These are phyloP conservation scores for Unio pictorum DNA, from an alignment of 2,888 invertebrate genomes.

Conservation along the genomic window DNA sequence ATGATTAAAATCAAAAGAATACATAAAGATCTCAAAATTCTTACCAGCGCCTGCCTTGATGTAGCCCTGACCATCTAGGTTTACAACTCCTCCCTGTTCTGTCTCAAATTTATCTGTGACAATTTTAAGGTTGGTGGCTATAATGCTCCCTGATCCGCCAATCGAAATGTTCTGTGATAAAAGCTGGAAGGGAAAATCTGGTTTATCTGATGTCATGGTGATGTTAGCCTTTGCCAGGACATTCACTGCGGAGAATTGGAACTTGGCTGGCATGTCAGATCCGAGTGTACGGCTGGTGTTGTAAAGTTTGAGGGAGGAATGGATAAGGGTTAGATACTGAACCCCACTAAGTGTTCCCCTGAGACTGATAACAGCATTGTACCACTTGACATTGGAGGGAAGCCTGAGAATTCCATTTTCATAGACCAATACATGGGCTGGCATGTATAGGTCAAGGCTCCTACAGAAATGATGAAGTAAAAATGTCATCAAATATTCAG, in stretches of 20 bases:
- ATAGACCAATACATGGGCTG: constrained; percentile 37
- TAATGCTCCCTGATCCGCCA: constrained; percentile 27
- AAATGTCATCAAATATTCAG: too few species aligned
- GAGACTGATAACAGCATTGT: constrained; percentile 31
- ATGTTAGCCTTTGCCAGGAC: constrained; percentile 24
- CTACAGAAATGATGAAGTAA: constrained; percentile 8
- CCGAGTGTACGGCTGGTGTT: constrained; percentile 27
- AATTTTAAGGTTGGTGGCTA: constrained; percentile 18
- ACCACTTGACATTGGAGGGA: constrained; percentile 36
- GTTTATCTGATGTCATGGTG: constrained; percentile 18
- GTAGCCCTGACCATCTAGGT: constrained; percentile 23
- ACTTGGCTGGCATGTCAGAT: constrained; percentile 8
- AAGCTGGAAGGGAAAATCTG: constrained; percentile 14
- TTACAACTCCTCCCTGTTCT: constrained; percentile 40
- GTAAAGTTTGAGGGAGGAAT: constrained; percentile 22
- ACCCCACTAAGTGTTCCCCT: constrained; percentile 45
- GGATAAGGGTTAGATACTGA: constrained; percentile 32
- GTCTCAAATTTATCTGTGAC: constrained; percentile 17
- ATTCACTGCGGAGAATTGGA: constrained; percentile 20
- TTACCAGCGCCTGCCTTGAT: constrained; percentile 35
- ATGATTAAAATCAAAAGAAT: too few species aligned
- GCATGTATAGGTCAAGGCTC: constrained; percentile 36
- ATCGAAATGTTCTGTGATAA: constrained; percentile 13
- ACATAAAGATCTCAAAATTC: background rate
- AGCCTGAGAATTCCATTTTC: constrained; percentile 27